Conservation (phyloP, 2,797 vertebrate species). For the Anguilla marmorata region DNA sequence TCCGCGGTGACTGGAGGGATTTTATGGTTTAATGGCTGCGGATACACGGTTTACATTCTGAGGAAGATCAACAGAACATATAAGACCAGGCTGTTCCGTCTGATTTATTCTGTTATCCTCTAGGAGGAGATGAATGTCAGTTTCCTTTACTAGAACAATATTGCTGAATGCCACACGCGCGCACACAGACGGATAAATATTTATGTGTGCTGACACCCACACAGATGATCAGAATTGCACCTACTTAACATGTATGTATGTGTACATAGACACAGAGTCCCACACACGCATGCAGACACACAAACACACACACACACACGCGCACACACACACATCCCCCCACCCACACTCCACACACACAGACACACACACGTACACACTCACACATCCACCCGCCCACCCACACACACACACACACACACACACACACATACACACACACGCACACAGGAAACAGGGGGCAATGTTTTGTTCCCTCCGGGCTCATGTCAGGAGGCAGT, state of each 20-base stretch:
- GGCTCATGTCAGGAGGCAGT: constrained; percentile 57
- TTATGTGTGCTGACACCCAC: background rate
- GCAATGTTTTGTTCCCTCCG: constrained; percentile 56
- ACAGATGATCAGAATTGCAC: too few species aligned
- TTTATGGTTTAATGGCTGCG: constrained; percentile 3
- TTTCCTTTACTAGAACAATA: background rate
- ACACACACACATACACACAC: constrained; percentile 8
- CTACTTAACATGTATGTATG: background rate
- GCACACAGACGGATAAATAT: background rate
- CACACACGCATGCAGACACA: constrained; percentile 11
- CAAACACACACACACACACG: constrained; percentile 13
- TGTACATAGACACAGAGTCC: background rate
- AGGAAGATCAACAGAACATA: constrained; percentile 12
- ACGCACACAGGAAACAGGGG: constrained; percentile 48
- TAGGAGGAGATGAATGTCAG: background rate
- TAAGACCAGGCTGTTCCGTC: background rate
- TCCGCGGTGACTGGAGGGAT: background rate
- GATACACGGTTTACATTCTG: background rate
- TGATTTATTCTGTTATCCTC: constrained; percentile 13
- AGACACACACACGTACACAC: background rate
- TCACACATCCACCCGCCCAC: background rate
- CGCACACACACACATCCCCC: background rate
- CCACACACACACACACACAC: background rate
- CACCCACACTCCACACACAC: constrained; percentile 27
- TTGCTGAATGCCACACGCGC: background rate